Evolutionary conservation across 2,113 vertebrate genomes (phyloP), one percentile per base, ranked within the genome.

Genomic region (Bostrychus sinensis): DNA sequence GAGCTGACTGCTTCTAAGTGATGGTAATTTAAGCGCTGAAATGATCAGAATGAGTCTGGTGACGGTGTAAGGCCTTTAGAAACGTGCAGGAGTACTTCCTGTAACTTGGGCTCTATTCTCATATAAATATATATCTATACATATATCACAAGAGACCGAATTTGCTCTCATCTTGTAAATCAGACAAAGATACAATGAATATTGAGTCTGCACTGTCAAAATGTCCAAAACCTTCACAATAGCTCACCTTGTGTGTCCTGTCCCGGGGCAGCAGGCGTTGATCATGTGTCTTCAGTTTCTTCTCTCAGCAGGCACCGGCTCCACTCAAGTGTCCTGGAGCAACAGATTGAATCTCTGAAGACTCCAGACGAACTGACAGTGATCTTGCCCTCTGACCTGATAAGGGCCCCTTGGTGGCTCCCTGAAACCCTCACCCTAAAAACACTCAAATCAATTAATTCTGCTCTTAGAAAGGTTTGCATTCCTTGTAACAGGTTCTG

Each of bases 221-320:
- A 25, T 53, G 57, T 57, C 5, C 43, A 30, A 59, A 74, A 75
- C 71, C 77, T 66, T 56, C 48, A 56, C 72, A 66, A 57, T 80
- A 70, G 76, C 78, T 85, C 72, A 72, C 61, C 51, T 50, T 5
- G 2, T 17, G 53, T 64, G 66, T 62, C 62, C 61, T 32, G 28
- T 56, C 56, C 75, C 22, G 1, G 61, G 64, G 58, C 63, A 65
- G 56, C 75, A 61, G 46, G 62, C 58, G 53, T 75, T 61, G 42
- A 60, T 83, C 72, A 6, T 55, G 59, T 87, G 82, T 80, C 83
- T 80, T 70, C 12, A 17, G 70, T 67, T 78, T 63, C 37, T 41
- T 62, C 42, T 25, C 80, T 66, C 83, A 78, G 75, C 83, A 61
- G 72, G 75, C 5, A 50, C 57, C 53, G 56, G 48, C 42, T 50